Base-by-base conservation (phyloP, 2,797 vertebrate genomes). In the Poeciliopsis turneri region DNA sequence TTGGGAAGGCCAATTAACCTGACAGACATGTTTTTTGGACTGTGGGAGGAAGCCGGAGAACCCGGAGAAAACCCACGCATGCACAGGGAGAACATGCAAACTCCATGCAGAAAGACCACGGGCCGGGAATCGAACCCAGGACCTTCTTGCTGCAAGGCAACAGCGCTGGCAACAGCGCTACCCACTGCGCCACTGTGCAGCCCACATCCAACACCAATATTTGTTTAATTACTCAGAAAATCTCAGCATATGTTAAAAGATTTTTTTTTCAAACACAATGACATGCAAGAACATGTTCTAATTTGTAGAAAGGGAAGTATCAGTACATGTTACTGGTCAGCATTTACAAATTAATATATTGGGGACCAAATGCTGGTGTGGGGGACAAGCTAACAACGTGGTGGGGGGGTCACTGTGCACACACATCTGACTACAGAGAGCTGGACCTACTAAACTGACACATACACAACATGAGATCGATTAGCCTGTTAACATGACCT, bases 381-480 rank as follows among this genome's bases (percentile, higher is more conserved):
- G 72, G 75, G 82, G 13, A 72, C 70, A 84, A 75, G 71, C 75
- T 80, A 80, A 59, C 46, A 47, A 80, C 71, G 82, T 70, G 75
- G 75, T 68, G 78, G 73, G 72, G 30, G 66, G 43, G 81, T 74
- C 80, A 85, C 83, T 12, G 23, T 55, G 88, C 79, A n/a, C 80
- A 79, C 64, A 87, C 59, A 71, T 72, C 5, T 74, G 79, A 75
- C 87, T 86, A 88, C 69, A 81, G 82, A 86, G 88, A 89, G 75
- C 49, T 81, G 77, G 69, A 89, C 77, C 89, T 86, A 86, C 81
- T 88, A 82, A 78, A 76, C 64, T 92, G 89, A 93, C 85, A 86
- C 80, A 87, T 85, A 91, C 75, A 84, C 83, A 66, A 86, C 82
- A 61, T 83, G 83, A 86, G 78, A 88, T 89, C 82, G 77, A 90